phyloP scores from a whole-genome alignment of 2,113 vertebrate species.

The Pedetes capensis region DNA sequence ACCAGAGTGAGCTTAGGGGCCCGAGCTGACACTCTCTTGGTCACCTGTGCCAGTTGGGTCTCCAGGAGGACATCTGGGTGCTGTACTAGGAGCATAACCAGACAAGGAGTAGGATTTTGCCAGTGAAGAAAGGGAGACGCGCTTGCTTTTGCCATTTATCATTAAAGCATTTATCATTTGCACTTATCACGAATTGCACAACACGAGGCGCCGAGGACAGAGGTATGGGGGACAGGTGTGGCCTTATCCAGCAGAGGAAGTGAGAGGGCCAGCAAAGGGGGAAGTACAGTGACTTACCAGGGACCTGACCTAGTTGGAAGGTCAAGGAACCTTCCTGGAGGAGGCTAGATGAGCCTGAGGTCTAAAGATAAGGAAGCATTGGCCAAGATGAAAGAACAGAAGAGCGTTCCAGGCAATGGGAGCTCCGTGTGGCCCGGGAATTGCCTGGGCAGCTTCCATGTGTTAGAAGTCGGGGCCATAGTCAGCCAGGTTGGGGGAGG shows the following conservation, averaged over 20 bases:
- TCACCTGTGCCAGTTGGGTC: not conserved
- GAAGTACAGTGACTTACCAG: not conserved
- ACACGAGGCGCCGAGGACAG: not conserved
- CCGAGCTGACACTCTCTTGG: not conserved
- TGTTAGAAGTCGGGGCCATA: not conserved
- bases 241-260: not conserved
- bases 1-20: not conserved
- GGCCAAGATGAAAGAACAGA: not conserved
- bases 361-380: not conserved
- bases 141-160: not conserved
- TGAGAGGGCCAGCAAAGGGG: not conserved
- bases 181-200: not conserved
- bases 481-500: not conserved
- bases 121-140: not conserved
- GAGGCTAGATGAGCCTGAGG: not conserved
- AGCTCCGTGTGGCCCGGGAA: not conserved
- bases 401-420: not conserved
- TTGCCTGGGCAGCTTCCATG: not conserved
- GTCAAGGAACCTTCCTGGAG: not conserved
- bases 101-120: constrained; percentile 10
- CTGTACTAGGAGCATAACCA: not conserved
- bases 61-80: not conserved
- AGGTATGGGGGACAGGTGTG: not conserved
- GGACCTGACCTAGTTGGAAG: not conserved
- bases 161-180: too few species aligned